phyloP scores from a whole-genome alignment of 1,140 invertebrate genomes.

The Drosophila bipectinata region DNA sequence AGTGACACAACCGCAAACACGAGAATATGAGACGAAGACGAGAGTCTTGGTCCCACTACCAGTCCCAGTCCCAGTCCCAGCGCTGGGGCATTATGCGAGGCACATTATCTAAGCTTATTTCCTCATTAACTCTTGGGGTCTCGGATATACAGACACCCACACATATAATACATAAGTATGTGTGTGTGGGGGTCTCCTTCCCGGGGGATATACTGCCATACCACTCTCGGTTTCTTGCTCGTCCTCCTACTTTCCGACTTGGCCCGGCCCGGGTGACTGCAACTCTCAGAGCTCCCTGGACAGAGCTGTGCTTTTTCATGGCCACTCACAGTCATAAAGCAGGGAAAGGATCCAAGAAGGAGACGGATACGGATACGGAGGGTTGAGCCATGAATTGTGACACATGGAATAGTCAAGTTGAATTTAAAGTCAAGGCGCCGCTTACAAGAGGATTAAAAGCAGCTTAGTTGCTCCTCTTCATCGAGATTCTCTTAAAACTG shows the following conservation, averaged over 20 bases:
- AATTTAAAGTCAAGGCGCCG: constrained; percentile 61
- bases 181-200: neutral
- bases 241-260: constrained; percentile 42
- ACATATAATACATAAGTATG: neutral
- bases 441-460: constrained; percentile 73
- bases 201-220: constrained; percentile 51
- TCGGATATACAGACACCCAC: neutral
- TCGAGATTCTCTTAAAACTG: neutral
- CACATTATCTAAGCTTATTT: constrained; percentile 80
- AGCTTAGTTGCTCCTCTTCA: constrained; percentile 11
- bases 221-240: constrained; percentile 54
- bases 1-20: constrained; percentile 77
- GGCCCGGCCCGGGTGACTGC: constrained; percentile 53
- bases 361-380: neutral
- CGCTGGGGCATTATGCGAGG: constrained; percentile 53
- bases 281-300: constrained; percentile 20
- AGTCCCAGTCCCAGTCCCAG: constrained; percentile 28
- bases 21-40: constrained; percentile 65
- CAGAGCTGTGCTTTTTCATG: constrained; percentile 43
- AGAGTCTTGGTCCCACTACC: neutral
- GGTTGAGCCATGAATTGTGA: constrained; percentile 49
- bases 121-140: constrained; percentile 70
- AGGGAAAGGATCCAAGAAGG: neutral
- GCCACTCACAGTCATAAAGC: constrained; percentile 39
- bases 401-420: constrained; percentile 61